Evolutionary conservation across 2,113 vertebrate species (phyloP), one percentile per base, ranked within the genome.

Genomic region (Hippocampus abdominalis): DNA sequence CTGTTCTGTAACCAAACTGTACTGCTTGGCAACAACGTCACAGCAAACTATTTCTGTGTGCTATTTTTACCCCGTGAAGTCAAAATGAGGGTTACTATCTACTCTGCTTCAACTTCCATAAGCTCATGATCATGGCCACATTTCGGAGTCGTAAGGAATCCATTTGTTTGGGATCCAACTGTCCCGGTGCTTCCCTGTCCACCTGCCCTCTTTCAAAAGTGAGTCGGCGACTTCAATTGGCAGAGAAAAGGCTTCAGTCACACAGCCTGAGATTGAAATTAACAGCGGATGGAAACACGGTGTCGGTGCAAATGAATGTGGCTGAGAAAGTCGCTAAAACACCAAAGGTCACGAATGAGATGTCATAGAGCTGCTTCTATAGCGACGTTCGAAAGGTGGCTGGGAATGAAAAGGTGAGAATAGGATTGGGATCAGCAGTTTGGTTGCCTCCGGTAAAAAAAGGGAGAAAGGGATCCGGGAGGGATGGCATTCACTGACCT

Each of bases 401-500:
- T 32, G 25, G 64, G 3, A 39, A 44, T 48, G 53, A 51, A 69
- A 21, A 13, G 18, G 64, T 25, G 63, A 62, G 25, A 32, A 25
- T 44, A 76, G 56, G 71, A 78, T 3, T 10, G 67, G 79, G 70
- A 46, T 75, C 25, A 53, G 68, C 61, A 32, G 65, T 66, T 75
- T 72, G 73, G 73, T 56, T 36, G 49, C 36, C 65, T 66, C 23
- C 60, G 75, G 57, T 49, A 54, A 25, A 51, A 25, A 42, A 11
- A 40, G 1, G 44, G 46, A 9, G 18, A 66, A 46, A 11, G 29
- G 51, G 21, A 9, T 6, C 27, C 7, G 10, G 63, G 29, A 32
- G 62, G 46, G 25, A 62, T 39, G 36, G 36, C 74, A 77, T 63
- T 78, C 75, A 73, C 74, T 87, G 82, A 83, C 83, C 82, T 82